These are phyloP conservation scores for Girardinus metallicus DNA, from an alignment of 2,797 vertebrate species.

Conservation along the genomic window DNA sequence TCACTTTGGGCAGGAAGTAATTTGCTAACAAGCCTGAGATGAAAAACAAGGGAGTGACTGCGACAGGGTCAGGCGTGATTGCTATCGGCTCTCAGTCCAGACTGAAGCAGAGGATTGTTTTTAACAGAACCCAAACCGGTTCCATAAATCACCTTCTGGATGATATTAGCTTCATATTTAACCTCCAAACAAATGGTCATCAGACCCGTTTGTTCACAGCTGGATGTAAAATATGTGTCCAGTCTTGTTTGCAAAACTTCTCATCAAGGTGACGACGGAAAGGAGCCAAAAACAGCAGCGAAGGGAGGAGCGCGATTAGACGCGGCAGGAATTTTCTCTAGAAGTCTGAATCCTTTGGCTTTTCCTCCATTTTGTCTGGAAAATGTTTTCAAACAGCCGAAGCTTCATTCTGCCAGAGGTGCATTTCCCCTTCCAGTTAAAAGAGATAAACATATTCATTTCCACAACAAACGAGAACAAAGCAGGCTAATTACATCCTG, in stretches of 20 bases:
- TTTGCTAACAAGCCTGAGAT: conserved; percentile 64
- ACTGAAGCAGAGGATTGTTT: conserved; percentile 5
- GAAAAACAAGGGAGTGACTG: conserved; percentile 70
- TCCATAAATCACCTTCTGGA: conserved; percentile 54
- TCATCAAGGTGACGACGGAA: conserved; percentile 40
- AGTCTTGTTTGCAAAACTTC: conserved; percentile 59
- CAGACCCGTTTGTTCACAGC: conserved; percentile 42
- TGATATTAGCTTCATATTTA: conserved; percentile 49
- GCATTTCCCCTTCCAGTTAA: neutral
- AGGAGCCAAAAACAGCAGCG: conserved; percentile 33
- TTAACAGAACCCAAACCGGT: conserved; percentile 37
- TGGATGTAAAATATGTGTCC: conserved; percentile 56
- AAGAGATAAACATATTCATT: neutral
- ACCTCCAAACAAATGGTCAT: conserved; percentile 71
- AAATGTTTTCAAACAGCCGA: neutral
- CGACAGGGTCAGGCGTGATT: conserved; percentile 56
- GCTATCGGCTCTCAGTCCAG: conserved; percentile 43
- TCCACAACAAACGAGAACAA: neutral
- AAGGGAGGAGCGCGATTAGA: conserved; percentile 12
- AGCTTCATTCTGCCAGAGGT: neutral
- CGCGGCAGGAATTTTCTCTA: neutral
- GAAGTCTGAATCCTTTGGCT: neutral
- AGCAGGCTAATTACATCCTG: neutral
- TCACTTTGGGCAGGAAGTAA: conserved; percentile 67
- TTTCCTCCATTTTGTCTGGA: neutral